Conservation (phyloP, 1,140 invertebrate genomes). For the Lucilia sericata region DNA sequence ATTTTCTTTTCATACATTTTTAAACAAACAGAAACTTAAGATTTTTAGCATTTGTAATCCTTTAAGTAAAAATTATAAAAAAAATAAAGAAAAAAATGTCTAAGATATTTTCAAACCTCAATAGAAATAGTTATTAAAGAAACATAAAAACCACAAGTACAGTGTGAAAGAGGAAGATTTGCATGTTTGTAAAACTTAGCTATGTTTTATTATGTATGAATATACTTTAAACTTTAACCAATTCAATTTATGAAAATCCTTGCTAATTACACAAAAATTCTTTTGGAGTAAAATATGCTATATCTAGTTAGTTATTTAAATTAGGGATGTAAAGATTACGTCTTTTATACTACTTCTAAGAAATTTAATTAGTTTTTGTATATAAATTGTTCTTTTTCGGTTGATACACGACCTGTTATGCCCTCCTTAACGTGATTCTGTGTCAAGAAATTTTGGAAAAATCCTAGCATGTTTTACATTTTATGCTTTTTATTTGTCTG, state of each 20-base stretch:
- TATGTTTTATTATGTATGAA: neutral
- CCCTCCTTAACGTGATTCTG: too few relatives aligned
- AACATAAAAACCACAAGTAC: neutral
- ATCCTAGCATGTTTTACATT: too few relatives aligned
- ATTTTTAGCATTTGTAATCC: constrained; percentile 37
- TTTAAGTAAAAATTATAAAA: neutral
- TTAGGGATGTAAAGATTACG: too few relatives aligned
- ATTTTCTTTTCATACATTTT: neutral
- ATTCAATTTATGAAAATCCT: constrained; percentile 40
- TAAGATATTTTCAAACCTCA: neutral
- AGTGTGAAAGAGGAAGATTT: constrained; percentile 12
- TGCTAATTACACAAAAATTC: constrained; percentile 37
- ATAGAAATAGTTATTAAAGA: neutral
- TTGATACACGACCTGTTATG: too few relatives aligned
- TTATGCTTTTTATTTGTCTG: too few relatives aligned
- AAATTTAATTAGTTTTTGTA: too few relatives aligned
- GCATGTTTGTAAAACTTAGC: constrained; percentile 35
- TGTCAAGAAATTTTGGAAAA: too few relatives aligned
- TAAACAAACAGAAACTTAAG: constrained; percentile 31
- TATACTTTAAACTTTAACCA: neutral
- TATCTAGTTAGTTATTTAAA: too few relatives aligned
- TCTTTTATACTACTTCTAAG: too few relatives aligned
- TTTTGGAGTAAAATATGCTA: neutral
- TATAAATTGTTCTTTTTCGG: too few relatives aligned
- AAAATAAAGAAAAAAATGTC: neutral